Conservation (phyloP, 2,113 vertebrate genomes). For the Petrocephalus microphthalmus region DNA sequence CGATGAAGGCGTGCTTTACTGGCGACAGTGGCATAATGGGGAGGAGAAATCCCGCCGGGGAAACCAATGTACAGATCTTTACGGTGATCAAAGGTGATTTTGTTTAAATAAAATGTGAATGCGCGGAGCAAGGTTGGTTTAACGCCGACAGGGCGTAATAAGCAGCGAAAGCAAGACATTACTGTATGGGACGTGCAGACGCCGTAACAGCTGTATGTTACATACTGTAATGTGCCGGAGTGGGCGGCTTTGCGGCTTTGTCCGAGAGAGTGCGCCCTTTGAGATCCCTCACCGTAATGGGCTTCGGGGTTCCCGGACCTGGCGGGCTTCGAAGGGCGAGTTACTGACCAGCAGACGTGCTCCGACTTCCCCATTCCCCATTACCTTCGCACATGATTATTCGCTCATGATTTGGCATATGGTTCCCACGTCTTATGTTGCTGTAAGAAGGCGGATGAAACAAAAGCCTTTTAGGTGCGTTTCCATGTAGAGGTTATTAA, state of each 20-base stretch:
- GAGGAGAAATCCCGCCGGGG: background rate
- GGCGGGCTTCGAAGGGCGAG: background rate
- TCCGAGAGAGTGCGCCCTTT: background rate
- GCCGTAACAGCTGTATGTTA: too few species aligned
- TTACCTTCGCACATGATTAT: slow-evolving; percentile 7
- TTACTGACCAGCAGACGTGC: background rate
- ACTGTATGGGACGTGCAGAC: background rate
- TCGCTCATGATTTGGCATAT: background rate
- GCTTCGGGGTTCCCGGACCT: background rate
- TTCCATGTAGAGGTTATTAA: background rate
- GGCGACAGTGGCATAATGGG: background rate
- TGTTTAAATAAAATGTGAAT: background rate
- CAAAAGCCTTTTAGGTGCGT: background rate
- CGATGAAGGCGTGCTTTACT: background rate
- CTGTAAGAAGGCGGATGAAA: background rate
- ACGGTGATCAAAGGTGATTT: background rate
- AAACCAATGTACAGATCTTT: background rate
- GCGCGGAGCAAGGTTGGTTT: background rate
- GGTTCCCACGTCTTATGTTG: background rate
- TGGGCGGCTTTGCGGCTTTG: background rate
- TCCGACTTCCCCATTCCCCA: background rate
- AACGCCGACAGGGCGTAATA: background rate
- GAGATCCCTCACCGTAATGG: background rate
- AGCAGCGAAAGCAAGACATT: background rate
- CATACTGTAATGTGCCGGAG: background rate